phyloP scores from a whole-genome alignment of 2,888 invertebrate genomes.

The Brassicogethes aeneus region DNA sequence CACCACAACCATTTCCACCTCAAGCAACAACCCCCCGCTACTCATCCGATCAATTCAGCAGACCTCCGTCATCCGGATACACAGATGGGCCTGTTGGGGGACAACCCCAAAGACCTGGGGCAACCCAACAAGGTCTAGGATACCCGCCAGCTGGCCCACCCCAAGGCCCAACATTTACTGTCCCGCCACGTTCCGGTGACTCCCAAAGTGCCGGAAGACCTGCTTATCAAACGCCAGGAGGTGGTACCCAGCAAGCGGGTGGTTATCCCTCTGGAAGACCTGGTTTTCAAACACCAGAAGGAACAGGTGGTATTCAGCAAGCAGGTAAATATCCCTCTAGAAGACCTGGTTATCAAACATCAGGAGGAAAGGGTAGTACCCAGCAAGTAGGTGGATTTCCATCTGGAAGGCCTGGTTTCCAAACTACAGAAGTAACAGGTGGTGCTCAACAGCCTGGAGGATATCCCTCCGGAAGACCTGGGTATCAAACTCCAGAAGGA shows the following conservation, averaged over 20 bases:
- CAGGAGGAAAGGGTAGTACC: conserved; percentile 10
- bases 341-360: background rate
- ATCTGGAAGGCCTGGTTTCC: background rate
- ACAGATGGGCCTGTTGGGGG: conserved; percentile 6
- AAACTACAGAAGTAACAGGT: background rate
- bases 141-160: background rate
- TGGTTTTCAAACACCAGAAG: conserved; percentile 28
- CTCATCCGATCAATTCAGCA: conserved; percentile 16
- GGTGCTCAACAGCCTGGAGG: background rate
- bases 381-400: background rate
- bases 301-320: conserved; percentile 13
- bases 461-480: background rate
- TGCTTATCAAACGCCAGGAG: background rate
- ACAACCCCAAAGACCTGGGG: conserved; percentile 1
- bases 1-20: conserved; percentile 12
- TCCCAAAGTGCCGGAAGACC: background rate
- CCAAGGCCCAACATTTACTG: background rate
- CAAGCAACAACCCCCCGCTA: conserved; percentile 12
- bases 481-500: background rate
- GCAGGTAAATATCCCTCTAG: conserved; percentile 1
- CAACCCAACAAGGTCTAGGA: conserved; percentile 1
- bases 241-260: conserved; percentile 13
- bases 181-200: background rate
- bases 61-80: conserved; percentile 30
- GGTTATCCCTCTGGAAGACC: conserved; percentile 23